A percentile compares a stretch with the other conserved stretches of the same genome.
These are phyloP conservation scores for Litocranius walleri DNA, from an alignment of 2,113 vertebrate genomes.

Conservation along the genomic window DNA sequence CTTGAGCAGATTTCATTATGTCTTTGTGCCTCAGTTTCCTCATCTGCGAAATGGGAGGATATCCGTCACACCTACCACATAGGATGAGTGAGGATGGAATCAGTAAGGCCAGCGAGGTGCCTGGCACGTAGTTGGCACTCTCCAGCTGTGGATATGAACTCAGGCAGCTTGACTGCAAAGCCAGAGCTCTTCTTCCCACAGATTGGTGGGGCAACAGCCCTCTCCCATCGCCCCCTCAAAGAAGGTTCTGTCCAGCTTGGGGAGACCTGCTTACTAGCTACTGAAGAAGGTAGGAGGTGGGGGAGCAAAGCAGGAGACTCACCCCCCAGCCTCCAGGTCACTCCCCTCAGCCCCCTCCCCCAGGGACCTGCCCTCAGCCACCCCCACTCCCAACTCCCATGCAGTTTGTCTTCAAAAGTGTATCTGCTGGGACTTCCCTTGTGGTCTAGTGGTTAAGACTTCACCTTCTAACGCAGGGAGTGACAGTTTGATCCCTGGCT, in stretches of 20 bases:
- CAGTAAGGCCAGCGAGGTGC: not conserved
- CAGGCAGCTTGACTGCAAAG: not conserved
- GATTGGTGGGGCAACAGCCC: not conserved
- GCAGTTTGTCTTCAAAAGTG: not conserved
- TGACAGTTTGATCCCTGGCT: not conserved
- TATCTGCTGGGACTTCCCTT: not conserved
- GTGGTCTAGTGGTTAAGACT: not conserved
- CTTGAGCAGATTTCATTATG: not conserved
- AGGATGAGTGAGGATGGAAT: not conserved
- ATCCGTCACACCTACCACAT: rapidly evolving
- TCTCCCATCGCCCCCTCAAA: rapidly evolving
- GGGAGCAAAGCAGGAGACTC: not conserved
- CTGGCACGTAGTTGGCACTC: rapidly evolving
- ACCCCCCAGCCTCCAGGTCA: not conserved
- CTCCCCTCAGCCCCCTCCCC: not conserved
- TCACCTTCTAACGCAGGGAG: not conserved
- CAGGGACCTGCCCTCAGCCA: too few relatives aligned
- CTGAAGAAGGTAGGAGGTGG: not conserved
- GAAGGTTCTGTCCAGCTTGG: not conserved
- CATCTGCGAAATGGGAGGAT: not conserved
- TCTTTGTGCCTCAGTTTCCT: not conserved
- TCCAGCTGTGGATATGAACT: not conserved
- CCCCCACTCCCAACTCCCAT: too few relatives aligned
- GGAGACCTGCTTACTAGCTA: not conserved
- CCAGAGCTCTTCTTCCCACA: not conserved